Conservation (phyloP, 2,113 vertebrate genomes). For the Sylvia atricapilla region DNA sequence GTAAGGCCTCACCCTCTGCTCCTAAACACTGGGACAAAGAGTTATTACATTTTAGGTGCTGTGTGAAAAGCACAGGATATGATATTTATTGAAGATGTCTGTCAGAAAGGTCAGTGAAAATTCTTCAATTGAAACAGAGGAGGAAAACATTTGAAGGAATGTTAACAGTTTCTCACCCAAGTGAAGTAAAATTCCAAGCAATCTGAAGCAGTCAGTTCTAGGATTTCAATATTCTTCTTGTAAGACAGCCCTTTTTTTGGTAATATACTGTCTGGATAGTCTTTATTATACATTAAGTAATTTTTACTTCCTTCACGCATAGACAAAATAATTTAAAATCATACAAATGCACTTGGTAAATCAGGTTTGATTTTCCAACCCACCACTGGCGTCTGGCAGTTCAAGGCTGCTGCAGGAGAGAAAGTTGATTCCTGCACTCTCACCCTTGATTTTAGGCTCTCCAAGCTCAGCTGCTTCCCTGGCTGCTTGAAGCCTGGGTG, state of each 20-base stretch:
- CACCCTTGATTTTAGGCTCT: background rate
- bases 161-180: background rate
- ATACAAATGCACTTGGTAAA: background rate
- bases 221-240: background rate
- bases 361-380: background rate
- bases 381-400: accelerated
- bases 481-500: background rate
- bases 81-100: background rate
- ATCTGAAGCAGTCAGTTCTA: background rate
- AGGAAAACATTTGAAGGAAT: background rate
- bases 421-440: background rate
- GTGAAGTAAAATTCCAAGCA: background rate
- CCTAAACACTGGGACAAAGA: background rate
- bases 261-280: background rate
- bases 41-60: background rate
- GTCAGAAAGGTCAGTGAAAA: background rate
- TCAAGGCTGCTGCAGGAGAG: background rate
- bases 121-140: background rate
- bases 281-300: background rate
- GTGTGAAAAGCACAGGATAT: background rate
- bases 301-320: background rate
- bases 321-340: background rate
- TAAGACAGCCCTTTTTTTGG: background rate
- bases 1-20: background rate
- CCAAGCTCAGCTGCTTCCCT: background rate